phyloP scores from a whole-genome alignment of 2,888 invertebrate genomes.

The Monoplex corrugatus region DNA sequence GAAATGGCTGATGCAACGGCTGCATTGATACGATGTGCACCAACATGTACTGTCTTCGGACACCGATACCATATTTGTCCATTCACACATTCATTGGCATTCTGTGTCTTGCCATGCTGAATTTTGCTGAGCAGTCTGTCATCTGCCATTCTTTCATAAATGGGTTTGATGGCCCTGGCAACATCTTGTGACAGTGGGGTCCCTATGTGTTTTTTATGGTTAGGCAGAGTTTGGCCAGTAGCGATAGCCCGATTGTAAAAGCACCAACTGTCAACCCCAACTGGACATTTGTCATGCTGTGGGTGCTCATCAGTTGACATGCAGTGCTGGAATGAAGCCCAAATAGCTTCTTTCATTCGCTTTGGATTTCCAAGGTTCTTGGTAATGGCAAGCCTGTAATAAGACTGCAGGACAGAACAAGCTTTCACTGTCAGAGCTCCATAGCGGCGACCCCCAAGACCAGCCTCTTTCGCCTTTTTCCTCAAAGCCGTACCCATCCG shows the following conservation, averaged over 20 bases:
- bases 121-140: background rate
- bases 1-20: no score
- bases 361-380: background rate
- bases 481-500: slow-evolving; percentile 33
- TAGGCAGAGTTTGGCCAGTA: background rate
- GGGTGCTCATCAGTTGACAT: background rate
- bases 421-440: background rate
- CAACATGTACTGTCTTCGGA: background rate
- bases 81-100: slow-evolving; percentile 11
- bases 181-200: slow-evolving; percentile 19
- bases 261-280: background rate
- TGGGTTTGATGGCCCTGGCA: background rate
- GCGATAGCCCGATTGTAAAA: slow-evolving; percentile 1
- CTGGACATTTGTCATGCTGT: background rate
- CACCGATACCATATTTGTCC: background rate
- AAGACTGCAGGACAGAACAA: background rate
- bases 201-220: background rate
- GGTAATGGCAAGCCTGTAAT: slow-evolving; percentile 4
- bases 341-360: slow-evolving; percentile 2
- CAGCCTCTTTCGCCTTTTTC: slow-evolving; percentile 15
- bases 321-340: background rate
- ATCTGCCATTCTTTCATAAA: slow-evolving; percentile 7
- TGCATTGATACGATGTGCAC: no score
- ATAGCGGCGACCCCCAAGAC: slow-evolving; percentile 1
- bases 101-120: background rate